Base-by-base conservation (phyloP, 1,140 invertebrate species). In the Drosophila watanabei region DNA sequence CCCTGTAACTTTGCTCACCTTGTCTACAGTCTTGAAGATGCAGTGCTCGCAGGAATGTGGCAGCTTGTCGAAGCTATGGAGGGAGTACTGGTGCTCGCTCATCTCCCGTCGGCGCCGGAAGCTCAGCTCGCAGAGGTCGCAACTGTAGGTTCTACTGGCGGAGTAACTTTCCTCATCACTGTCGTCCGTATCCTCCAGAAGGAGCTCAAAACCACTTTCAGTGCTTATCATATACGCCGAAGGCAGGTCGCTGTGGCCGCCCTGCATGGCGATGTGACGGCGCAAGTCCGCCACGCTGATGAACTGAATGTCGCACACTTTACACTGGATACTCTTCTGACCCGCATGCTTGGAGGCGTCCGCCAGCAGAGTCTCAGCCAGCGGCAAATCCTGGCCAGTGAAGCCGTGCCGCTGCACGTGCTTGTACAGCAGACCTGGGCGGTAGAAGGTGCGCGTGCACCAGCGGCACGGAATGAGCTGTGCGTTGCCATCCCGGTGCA, bases 401-500 rank as follows among this genome's bases (percentile, higher is more conserved):
- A 92, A 80, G 0, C 91, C 88, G 41, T 93, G 92, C 0, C 89
- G 79, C 16, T 80, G 72, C 3, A 93, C 66, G 45, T 93, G 92
- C 46, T 88, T 82, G 45, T 86, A 62, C n/a, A 93, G 37, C 32
- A 94, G 93, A 9, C 94, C 94, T 37, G 92, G 93, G 4, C 94
- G 93, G 59, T 94, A 93, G 59, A 94, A 95, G 61, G 94, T 94
- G 46, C 94, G 94, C 5, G 94, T 93, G 77, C 94, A 95, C 49
- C 94, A 91, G 24, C 94, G 92, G 69, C 94, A 95, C 49, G 94
- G 93, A 59, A 93, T 93, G 10, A 92, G 81, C 63, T 90, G 56
- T 18, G 93, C 94, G 39, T 93, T 92, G 41, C 89, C 84, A 6
- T 93, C 89, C 51, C 93, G 91, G 68, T 79, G 81, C 52, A 94